Percentiles rank a stretch among this genome's conserved stretches.
phyloP scores from a whole-genome alignment of 1,140 invertebrate genomes.

The Mizuhopecten yessoensis region DNA sequence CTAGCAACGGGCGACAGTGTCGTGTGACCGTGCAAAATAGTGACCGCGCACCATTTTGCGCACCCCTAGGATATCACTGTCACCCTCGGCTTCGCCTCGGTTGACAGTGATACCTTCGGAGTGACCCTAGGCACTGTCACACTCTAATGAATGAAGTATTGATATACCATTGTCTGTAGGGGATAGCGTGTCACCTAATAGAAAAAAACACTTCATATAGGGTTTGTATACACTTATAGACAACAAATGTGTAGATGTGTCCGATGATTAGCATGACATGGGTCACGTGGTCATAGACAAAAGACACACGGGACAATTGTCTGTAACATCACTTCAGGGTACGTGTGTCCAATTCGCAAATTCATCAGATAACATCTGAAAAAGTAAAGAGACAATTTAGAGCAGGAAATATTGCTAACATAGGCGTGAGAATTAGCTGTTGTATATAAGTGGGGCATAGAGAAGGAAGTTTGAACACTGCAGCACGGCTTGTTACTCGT shows the following conservation, averaged over 20 bases:
- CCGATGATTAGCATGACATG: background rate
- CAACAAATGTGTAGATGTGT: background rate
- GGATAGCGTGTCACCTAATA: background rate
- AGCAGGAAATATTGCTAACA: constrained; percentile 22
- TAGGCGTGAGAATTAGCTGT: background rate
- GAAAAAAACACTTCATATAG: background rate
- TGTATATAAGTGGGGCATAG: background rate
- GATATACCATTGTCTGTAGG: background rate
- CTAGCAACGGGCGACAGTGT: too few species aligned
- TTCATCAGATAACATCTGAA: background rate
- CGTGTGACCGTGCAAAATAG: too few species aligned
- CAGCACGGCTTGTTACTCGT: too few species aligned
- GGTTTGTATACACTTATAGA: background rate
- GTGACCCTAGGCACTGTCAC: too few species aligned
- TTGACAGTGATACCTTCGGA: too few species aligned
- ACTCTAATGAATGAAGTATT: too few species aligned
- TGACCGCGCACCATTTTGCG: too few species aligned
- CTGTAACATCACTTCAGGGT: background rate
- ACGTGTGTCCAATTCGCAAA: background rate
- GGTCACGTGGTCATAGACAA: background rate
- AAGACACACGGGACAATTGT: background rate
- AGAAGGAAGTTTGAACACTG: background rate
- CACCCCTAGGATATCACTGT: too few species aligned
- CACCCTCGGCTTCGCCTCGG: too few species aligned
- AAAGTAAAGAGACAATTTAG: background rate